phyloP scores from a whole-genome alignment of 2,888 invertebrate species.

The Bugula neritina region DNA sequence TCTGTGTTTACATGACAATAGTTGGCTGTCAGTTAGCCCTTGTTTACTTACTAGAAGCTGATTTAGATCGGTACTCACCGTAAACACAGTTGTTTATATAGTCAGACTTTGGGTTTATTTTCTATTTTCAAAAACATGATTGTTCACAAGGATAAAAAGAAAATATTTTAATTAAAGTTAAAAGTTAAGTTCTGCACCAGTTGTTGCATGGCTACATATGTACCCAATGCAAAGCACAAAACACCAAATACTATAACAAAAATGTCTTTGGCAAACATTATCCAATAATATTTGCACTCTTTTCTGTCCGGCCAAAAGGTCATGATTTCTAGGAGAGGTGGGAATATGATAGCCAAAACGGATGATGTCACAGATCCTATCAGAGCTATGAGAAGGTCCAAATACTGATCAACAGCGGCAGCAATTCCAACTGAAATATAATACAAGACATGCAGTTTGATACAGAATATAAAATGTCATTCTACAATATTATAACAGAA shows the following conservation, averaged over 20 bases:
- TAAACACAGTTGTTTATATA: too few species aligned
- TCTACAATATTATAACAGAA: too few species aligned
- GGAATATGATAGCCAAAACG: constrained; percentile 49
- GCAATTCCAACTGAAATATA: constrained; percentile 20
- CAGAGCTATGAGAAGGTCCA: constrained; percentile 51
- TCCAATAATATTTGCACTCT: constrained; percentile 7
- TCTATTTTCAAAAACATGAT: too few species aligned
- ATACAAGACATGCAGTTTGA: too few species aligned
- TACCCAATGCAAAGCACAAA: constrained; percentile 75
- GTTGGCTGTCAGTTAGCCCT: too few species aligned
- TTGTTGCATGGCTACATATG: constrained; percentile 43
- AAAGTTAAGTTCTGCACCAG: neutral
- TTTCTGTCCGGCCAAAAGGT: constrained; percentile 37
- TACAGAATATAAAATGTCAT: too few species aligned
- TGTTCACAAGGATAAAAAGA: too few species aligned
- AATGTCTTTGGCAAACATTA: constrained; percentile 64
- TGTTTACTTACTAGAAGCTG: too few species aligned
- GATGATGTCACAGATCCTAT: constrained; percentile 51
- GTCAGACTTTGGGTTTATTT: too few species aligned
- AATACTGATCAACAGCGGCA: constrained; percentile 39
- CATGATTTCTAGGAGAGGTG: constrained; percentile 47
- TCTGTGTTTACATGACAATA: too few species aligned
- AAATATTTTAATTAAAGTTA: too few species aligned
- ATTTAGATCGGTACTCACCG: too few species aligned
- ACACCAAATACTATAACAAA: constrained; percentile 70